These are phyloP conservation scores for Conger conger DNA, from an alignment of 2,113 vertebrate genomes.

Conservation along the genomic window DNA sequence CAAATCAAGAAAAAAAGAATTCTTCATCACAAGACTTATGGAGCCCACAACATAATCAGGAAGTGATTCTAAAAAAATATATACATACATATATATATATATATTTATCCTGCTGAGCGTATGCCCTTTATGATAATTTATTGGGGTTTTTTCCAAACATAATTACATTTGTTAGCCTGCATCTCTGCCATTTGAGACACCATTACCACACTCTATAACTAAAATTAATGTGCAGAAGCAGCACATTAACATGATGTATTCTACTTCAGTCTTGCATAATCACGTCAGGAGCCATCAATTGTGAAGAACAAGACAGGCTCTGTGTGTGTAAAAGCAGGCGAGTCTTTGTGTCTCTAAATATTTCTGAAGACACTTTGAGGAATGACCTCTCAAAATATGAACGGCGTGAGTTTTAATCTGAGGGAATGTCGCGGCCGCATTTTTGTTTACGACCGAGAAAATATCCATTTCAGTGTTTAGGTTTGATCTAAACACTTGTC, in stretches of 20 bases:
- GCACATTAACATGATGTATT: background rate
- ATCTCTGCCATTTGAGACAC: conserved; percentile 2
- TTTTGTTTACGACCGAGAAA: background rate
- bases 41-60: background rate
- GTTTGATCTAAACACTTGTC: background rate
- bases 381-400: background rate
- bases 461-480: background rate
- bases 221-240: conserved; percentile 5
- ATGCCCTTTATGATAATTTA: background rate
- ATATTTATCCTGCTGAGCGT: background rate
- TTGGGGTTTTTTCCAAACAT: background rate
- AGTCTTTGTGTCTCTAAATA: background rate
- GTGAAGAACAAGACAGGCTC: background rate
- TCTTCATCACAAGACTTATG: no score
- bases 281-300: background rate
- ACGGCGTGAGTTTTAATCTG: background rate
- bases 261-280: background rate
- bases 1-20: no score
- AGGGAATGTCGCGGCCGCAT: background rate
- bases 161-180: background rate
- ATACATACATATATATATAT: no score
- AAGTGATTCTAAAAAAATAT: no score
- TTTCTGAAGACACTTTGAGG: background rate
- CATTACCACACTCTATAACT: conserved; percentile 7
- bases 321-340: background rate